Evolutionary conservation across 1,140 invertebrate genomes (phyloP), one percentile per base, ranked within the genome.

Genomic region (Helicoverpa armigera): DNA sequence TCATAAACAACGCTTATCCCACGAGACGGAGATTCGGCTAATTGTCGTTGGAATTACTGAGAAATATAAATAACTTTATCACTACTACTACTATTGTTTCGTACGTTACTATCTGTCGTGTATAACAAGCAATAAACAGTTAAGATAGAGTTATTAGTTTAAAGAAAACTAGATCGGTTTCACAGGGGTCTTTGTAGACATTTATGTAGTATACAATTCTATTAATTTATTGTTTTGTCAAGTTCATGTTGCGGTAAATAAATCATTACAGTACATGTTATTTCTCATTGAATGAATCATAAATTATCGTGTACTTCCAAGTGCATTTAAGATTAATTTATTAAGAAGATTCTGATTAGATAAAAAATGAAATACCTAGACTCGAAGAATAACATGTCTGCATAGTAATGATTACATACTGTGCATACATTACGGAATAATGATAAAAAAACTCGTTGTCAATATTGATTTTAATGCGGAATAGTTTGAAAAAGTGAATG

Each of bases 401-500:
- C 23, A 61, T 14, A 31, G 58, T 61, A 61, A 31, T 61, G 58
- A 29, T 23, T 69, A 50, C 43, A 50, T 50, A 43, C 35, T 43
- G 43, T 48, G 65, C 65, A 69, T 69, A 18, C 10, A 23, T 69
- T 43, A 69, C 18, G 9, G 18, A 11, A 50, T 23, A 18, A 18
- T 18, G 50, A 69, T 69, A 69, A 69, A 43, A n/a, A 69, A 50
- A 69, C 43, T 69, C 50, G 43, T 67, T 50, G 65, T 69, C 65
- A 69, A 50, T 69, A 69, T 69, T 69, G 65, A 69, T 50, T 50
- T 50, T 50, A 16, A 43, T 23, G 18, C 65, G 65, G 43, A 16
- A 50, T 16, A 69, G 65, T 50, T 51, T 50, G 43, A 69, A 69
- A 67, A 69, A 50, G 11, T 69, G 16, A 50, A 69, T 69, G 65